Evolutionary conservation across 2,888 invertebrate species (phyloP).

Genomic region (Athetis lepigone): DNA sequence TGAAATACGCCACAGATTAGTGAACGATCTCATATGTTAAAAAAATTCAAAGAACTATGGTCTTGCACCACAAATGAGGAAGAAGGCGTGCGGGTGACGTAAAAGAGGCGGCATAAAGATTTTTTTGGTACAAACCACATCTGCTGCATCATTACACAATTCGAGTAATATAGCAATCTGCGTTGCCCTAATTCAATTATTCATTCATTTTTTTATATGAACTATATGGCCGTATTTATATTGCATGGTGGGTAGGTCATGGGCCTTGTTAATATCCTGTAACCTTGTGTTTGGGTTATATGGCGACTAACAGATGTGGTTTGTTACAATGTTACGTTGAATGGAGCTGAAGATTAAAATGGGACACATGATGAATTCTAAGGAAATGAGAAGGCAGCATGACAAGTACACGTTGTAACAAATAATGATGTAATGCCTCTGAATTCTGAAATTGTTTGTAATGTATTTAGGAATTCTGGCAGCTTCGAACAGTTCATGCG

Average conservation of each 20-base stretch:
- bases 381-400: conserved; percentile 13
- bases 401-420: conserved; percentile 8
- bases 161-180: conserved; percentile 55
- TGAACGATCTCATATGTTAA: conserved; percentile 12
- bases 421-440: conserved; percentile 6
- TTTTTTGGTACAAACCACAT: conserved; percentile 66
- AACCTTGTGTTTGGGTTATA: conserved; percentile 53
- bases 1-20: conserved; percentile 9
- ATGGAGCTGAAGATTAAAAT: conserved; percentile 31
- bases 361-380: conserved; percentile 13
- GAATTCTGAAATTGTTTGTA: background rate
- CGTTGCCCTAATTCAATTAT: conserved; percentile 64
- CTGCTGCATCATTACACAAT: conserved; percentile 69
- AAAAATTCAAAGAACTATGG: conserved; percentile 30
- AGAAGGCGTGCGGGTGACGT: conserved; percentile 35
- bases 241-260: conserved; percentile 40
- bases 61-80: conserved; percentile 42
- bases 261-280: conserved; percentile 68
- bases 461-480: conserved; percentile 16
- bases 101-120: conserved; percentile 46
- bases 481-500: conserved; percentile 28
- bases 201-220: conserved; percentile 34
- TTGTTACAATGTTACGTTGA: conserved; percentile 32
- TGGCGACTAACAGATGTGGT: conserved; percentile 44
- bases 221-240: conserved; percentile 33